Conservation (phyloP, 2,888 invertebrate species). For the Ophion ventricosus region DNA sequence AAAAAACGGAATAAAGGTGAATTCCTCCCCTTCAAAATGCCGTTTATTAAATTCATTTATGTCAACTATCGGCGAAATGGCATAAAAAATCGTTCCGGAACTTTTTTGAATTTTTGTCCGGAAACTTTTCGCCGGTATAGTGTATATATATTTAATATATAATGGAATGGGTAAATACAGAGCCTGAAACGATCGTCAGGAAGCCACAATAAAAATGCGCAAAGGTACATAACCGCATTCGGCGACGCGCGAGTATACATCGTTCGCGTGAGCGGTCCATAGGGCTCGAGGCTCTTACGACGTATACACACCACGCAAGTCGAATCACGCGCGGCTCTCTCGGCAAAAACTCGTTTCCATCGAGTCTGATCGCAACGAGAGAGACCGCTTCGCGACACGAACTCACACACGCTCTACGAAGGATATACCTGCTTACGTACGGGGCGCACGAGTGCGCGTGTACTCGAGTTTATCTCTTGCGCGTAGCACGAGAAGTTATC, state of each 20-base stretch:
- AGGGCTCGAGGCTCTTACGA: conserved; percentile 16
- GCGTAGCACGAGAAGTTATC: conserved; percentile 46
- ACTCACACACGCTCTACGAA: neutral
- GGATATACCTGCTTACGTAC: neutral
- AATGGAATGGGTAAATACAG: neutral
- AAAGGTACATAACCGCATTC: conserved; percentile 48
- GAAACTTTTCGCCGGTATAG: no score
- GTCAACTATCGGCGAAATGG: no score
- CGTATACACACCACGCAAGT: conserved; percentile 48
- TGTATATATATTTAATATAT: neutral
- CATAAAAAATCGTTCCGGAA: no score
- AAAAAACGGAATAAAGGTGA: no score
- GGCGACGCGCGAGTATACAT: conserved; percentile 33
- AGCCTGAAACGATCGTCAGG: conserved; percentile 46
- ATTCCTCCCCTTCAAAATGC: no score
- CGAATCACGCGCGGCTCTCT: conserved; percentile 59
- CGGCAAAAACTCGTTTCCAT: conserved; percentile 64
- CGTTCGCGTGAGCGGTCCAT: conserved; percentile 24
- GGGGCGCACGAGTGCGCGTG: conserved; percentile 1
- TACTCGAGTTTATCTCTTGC: conserved; percentile 33
- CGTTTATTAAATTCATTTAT: no score
- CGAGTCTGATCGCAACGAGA: conserved; percentile 61
- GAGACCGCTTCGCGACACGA: conserved; percentile 29
- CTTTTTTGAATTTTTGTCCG: no score
- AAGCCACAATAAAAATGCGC: conserved; percentile 32